Percentiles rank a stretch among this genome's conserved stretches.
These are phyloP conservation scores for Mythimna impura DNA, from an alignment of 2,888 invertebrate species.

Conservation along the genomic window DNA sequence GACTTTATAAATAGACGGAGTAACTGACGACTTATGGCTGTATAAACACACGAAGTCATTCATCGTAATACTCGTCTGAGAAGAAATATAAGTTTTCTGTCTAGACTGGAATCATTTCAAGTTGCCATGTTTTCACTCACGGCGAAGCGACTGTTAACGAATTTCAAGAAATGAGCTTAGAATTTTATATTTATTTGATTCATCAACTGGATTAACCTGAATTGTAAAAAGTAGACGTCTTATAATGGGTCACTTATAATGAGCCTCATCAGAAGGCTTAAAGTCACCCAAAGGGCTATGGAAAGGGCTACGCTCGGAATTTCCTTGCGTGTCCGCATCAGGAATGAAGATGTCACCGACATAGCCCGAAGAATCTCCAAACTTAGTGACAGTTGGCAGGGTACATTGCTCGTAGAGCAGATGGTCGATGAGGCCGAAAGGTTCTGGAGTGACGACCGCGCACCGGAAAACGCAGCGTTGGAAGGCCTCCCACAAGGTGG, in stretches of 20 bases:
- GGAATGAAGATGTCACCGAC: too few species aligned
- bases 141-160: constrained; percentile 25
- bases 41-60: constrained; percentile 74
- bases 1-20: constrained; percentile 76
- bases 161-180: constrained; percentile 20
- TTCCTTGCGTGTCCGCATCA: too few species aligned
- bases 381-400: too few species aligned
- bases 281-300: too few species aligned
- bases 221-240: neutral
- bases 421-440: too few species aligned
- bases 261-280: too few species aligned
- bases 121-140: constrained; percentile 30
- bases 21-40: constrained; percentile 64
- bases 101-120: constrained; percentile 52
- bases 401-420: too few species aligned
- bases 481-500: too few species aligned
- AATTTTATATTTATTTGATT: constrained; percentile 21
- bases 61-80: constrained; percentile 68
- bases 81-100: constrained; percentile 54
- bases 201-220: neutral
- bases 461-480: too few species aligned
- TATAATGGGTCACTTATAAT: neutral
- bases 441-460: too few species aligned
- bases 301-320: too few species aligned
- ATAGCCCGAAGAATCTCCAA: too few species aligned